Conservation (phyloP, 2,888 invertebrate species). For the Abrostola triplasia region DNA sequence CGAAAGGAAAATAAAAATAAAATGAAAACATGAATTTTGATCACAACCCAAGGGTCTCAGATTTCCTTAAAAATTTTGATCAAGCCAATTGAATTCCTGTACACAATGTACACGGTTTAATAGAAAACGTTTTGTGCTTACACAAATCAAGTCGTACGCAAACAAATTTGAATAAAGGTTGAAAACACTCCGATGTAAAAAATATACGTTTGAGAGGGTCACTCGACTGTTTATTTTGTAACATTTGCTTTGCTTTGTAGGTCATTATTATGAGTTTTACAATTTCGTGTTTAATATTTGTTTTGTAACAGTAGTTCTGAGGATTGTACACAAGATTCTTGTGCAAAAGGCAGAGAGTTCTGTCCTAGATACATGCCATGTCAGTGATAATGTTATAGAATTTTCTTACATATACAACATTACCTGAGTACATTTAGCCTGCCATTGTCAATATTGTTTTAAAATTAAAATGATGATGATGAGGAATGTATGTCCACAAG, state of each 20-base stretch:
- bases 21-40: not conserved
- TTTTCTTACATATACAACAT: too few relatives aligned
- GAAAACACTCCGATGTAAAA: not conserved
- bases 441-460: too few relatives aligned
- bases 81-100: slow-evolving; percentile 2
- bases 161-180: slow-evolving; percentile 5
- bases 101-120: slow-evolving; percentile 1
- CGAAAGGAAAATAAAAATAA: not conserved
- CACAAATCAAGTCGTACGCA: not conserved
- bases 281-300: too few relatives aligned
- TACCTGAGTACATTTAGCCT: too few relatives aligned
- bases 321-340: too few relatives aligned
- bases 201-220: not conserved
- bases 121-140: slow-evolving; percentile 1
- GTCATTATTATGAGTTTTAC: not conserved
- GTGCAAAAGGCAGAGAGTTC: too few relatives aligned
- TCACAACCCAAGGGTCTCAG: not conserved
- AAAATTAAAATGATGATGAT: too few relatives aligned
- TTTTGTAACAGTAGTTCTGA: too few relatives aligned
- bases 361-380: too few relatives aligned
- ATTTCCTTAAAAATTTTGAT: slow-evolving; percentile 4
- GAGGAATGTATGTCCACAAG: too few relatives aligned
- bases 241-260: not conserved
- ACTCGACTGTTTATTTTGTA: not conserved
- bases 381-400: too few relatives aligned